Conservation (phyloP, 1,140 invertebrate genomes). For the Cotesia chilonis region DNA sequence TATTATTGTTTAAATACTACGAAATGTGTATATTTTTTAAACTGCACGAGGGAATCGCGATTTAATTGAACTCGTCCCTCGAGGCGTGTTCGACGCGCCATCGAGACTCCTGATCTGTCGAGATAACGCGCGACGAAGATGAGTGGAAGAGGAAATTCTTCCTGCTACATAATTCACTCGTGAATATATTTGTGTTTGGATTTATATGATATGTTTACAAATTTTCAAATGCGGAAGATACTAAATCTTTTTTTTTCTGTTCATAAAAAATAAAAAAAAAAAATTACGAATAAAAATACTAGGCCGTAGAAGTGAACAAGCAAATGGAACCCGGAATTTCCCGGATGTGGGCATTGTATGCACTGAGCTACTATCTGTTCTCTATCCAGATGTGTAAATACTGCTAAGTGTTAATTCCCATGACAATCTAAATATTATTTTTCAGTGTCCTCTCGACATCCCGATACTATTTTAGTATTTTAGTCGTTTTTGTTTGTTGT, state of each 20-base stretch:
- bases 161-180: not conserved
- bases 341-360: not conserved
- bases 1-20: not conserved
- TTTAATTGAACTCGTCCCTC: slow-evolving; percentile 34
- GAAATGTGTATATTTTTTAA: slow-evolving; percentile 12
- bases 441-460: too few relatives aligned
- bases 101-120: slow-evolving; percentile 25
- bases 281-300: not conserved
- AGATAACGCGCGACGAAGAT: slow-evolving; percentile 25
- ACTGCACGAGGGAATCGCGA: not conserved
- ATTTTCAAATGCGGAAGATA: slow-evolving; percentile 10
- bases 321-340: slow-evolving; percentile 1
- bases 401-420: not conserved
- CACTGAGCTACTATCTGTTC: not conserved
- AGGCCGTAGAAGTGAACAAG: not conserved
- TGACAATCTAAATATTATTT: too few relatives aligned
- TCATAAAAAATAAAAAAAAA: too few relatives aligned
- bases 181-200: not conserved
- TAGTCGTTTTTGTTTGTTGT: too few relatives aligned
- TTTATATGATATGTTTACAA: not conserved
- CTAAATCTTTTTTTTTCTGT: not conserved
- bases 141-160: slow-evolving; percentile 17
- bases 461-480: too few relatives aligned
- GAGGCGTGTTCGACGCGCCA: slow-evolving; percentile 29
- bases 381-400: not conserved